phyloP scores from a whole-genome alignment of 1,140 invertebrate species.

The Epicauta chinensis region DNA sequence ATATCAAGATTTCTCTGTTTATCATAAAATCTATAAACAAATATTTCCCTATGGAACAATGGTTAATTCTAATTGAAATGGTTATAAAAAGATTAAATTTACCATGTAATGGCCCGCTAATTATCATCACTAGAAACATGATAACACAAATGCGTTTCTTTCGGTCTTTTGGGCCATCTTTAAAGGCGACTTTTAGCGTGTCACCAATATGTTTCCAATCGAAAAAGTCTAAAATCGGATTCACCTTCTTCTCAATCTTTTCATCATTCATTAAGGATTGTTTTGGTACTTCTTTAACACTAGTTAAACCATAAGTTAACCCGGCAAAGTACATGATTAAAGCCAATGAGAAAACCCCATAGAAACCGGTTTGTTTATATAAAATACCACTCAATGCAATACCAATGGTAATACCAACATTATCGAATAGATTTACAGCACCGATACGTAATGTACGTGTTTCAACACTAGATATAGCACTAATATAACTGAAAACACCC shows the following conservation, averaged over 20 bases:
- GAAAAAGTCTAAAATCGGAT: conserved; percentile 32
- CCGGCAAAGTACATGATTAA: conserved; percentile 28
- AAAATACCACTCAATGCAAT: conserved; percentile 49
- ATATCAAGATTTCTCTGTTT: too few species aligned
- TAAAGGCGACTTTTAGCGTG: conserved; percentile 33
- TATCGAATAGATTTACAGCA: conserved; percentile 46
- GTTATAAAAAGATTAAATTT: too few species aligned
- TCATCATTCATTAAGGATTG: conserved; percentile 5
- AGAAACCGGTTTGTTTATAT: conserved; percentile 50
- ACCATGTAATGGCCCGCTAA: conserved; percentile 38
- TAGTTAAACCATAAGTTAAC: conserved; percentile 32
- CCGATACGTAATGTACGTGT: conserved; percentile 53
- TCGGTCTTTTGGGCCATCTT: conserved; percentile 24
- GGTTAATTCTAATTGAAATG: too few species aligned
- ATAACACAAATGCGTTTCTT: conserved; percentile 29
- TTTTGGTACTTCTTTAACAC: conserved; percentile 29
- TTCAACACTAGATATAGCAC: conserved; percentile 50
- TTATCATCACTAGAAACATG: conserved; percentile 35
- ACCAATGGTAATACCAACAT: conserved; percentile 46
- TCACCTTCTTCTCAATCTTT: conserved; percentile 2
- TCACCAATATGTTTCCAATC: conserved; percentile 28
- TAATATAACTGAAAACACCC: conserved; percentile 57
- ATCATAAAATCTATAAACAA: too few species aligned
- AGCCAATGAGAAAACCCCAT: conserved; percentile 50
- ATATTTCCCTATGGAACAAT: too few species aligned